Percentiles rank a stretch among this genome's conserved stretches.
phyloP scores from a whole-genome alignment of 2,113 vertebrate species.

The Muntiacus reevesi region DNA sequence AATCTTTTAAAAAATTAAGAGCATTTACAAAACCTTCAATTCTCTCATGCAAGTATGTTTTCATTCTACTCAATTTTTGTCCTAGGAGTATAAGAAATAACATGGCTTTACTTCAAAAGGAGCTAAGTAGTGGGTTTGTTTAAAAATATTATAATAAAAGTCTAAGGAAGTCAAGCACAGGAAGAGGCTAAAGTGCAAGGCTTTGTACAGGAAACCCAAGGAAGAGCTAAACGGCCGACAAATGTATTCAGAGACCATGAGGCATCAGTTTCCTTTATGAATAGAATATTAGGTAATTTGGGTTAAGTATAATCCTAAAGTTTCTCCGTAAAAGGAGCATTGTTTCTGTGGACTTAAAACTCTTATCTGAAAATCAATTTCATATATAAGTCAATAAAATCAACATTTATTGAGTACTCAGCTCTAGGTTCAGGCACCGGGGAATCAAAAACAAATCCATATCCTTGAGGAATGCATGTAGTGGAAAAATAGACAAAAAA shows the following conservation, averaged over 20 bases:
- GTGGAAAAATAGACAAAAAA: neutral
- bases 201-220: slow-evolving; percentile 20
- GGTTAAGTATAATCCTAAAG: neutral
- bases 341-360: neutral
- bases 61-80: neutral
- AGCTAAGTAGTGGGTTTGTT: slow-evolving; percentile 27
- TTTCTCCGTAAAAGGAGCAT: neutral
- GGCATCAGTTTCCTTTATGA: neutral
- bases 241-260: neutral
- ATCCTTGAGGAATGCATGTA: neutral
- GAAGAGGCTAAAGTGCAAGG: neutral
- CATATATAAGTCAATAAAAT: slow-evolving; percentile 5
- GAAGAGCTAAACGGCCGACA: neutral
- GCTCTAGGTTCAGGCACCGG: neutral
- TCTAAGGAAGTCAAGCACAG: neutral
- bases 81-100: neutral
- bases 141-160: neutral
- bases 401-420: neutral
- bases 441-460: neutral
- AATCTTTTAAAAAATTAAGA: neutral
- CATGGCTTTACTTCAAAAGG: neutral
- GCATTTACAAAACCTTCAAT: neutral
- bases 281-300: neutral
- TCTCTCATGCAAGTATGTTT: neutral
- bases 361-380: slow-evolving; percentile 12